Evolutionary conservation across 2,113 vertebrate genomes (phyloP).

Genomic region (Trochalopteron elliotii): DNA sequence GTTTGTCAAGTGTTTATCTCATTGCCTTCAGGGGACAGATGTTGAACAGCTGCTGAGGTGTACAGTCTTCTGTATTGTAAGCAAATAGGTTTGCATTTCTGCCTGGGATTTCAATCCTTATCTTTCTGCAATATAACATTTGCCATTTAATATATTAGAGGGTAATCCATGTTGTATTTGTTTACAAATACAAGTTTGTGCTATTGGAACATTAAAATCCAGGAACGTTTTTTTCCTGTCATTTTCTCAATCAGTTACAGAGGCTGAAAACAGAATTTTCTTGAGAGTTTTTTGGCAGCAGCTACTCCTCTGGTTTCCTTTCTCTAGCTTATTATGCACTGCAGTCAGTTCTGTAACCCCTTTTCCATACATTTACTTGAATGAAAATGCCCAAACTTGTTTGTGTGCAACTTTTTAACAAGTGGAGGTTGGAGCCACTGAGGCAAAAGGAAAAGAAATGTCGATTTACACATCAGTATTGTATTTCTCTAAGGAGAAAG

Average conservation of each 20-base stretch:
- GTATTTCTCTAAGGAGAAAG: not conserved
- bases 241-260: not conserved
- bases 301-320: not conserved
- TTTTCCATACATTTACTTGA: not conserved
- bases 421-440: not conserved
- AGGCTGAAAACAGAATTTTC: not conserved
- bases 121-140: not conserved
- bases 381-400: not conserved
- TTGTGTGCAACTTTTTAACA: not conserved
- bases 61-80: not conserved
- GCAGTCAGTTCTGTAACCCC: not conserved
- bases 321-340: not conserved
- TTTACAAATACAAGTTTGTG: not conserved
- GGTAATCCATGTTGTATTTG: not conserved
- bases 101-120: not conserved
- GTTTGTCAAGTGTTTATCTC: not conserved
- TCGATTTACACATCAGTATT: no score
- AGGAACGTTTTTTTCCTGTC: not conserved
- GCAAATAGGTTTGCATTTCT: not conserved
- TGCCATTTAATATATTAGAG: not conserved
- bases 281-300: not conserved
- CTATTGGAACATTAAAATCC: not conserved
- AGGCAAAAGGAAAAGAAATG: not conserved
- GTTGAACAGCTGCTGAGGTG: not conserved
- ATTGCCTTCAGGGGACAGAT: not conserved